These are phyloP conservation scores for Drosophila orena DNA, from an alignment of 1,140 invertebrate species.

Conservation along the genomic window DNA sequence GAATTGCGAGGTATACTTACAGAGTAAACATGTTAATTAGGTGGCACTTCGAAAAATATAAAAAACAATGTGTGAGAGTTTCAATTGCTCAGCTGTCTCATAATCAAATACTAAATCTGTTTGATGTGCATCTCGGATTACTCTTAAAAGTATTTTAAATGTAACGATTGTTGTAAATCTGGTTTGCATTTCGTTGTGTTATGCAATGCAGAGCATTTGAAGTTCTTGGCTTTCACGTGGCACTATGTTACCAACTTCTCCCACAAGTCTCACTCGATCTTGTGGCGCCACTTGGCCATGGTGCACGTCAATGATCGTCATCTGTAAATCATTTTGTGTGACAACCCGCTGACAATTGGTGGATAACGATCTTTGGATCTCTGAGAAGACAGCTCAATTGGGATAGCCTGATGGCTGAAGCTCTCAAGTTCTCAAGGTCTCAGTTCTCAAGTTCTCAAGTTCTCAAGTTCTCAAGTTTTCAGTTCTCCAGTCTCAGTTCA, in stretches of 20 bases:
- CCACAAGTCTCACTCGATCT: conserved; percentile 13
- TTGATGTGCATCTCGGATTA: too few relatives aligned
- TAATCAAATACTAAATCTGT: too few relatives aligned
- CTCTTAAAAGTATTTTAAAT: too few relatives aligned
- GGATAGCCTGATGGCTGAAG: conserved; percentile 7
- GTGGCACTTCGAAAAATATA: too few relatives aligned
- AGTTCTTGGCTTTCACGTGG: not conserved
- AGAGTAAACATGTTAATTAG: not conserved
- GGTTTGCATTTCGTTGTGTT: too few relatives aligned
- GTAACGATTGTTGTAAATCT: too few relatives aligned
- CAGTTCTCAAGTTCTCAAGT: too few relatives aligned
- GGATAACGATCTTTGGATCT: conserved; percentile 8
- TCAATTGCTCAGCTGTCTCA: too few relatives aligned
- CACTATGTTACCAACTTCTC: conserved; percentile 8
- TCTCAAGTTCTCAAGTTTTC: too few relatives aligned
- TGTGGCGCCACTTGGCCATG: conserved; percentile 56
- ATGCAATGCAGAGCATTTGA: not conserved
- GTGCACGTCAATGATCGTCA: too few relatives aligned
- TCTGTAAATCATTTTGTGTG: conserved; percentile 75
- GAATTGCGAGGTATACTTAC: not conserved
- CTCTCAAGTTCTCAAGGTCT: not conserved
- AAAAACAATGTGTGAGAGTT: too few relatives aligned
- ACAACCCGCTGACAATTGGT: conserved; percentile 80
- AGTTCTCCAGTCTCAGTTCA: too few relatives aligned
- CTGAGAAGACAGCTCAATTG: conserved; percentile 51